Evolutionary conservation across 2,888 invertebrate species (phyloP).

Genomic region (Leucophora obtusa): DNA sequence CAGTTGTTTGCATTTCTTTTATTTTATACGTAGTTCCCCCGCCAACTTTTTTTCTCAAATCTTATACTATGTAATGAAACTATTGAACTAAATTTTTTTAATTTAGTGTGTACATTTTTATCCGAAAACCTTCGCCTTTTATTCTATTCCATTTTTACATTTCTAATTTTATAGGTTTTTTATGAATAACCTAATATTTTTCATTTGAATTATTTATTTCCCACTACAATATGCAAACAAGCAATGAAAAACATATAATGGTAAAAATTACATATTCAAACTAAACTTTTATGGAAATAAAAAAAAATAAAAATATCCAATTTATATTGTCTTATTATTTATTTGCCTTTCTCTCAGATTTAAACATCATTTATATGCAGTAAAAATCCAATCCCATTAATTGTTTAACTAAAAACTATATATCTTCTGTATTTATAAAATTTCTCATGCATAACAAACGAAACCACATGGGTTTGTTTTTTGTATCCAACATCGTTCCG

Average conservation of each 20-base stretch:
- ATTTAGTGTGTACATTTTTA: too few relatives aligned
- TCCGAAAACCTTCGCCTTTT: not conserved
- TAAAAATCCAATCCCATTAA: constrained; percentile 16
- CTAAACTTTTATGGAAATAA: constrained; percentile 13
- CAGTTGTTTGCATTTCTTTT: constrained; percentile 6
- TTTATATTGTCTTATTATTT: constrained; percentile 21
- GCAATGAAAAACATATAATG: constrained; percentile 26
- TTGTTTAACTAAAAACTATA: constrained; percentile 15
- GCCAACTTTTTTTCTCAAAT: not conserved
- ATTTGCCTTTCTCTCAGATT: constrained; percentile 25
- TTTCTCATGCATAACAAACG: constrained; percentile 10
- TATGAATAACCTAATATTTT: not conserved
- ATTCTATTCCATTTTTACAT: not conserved
- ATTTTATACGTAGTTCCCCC: not conserved
- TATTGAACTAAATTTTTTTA: too few relatives aligned
- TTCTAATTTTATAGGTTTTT: not conserved
- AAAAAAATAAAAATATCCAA: constrained; percentile 12
- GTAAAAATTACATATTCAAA: constrained; percentile 6
- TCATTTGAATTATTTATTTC: constrained; percentile 2
- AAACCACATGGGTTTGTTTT: not conserved
- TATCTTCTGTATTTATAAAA: not conserved
- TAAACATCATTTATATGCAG: constrained; percentile 1
- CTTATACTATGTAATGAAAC: too few relatives aligned
- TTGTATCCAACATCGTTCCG: constrained; percentile 21
- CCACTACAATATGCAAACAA: constrained; percentile 14